Conservation (phyloP, 2,797 vertebrate species). For the Chloroceryle amazona region DNA sequence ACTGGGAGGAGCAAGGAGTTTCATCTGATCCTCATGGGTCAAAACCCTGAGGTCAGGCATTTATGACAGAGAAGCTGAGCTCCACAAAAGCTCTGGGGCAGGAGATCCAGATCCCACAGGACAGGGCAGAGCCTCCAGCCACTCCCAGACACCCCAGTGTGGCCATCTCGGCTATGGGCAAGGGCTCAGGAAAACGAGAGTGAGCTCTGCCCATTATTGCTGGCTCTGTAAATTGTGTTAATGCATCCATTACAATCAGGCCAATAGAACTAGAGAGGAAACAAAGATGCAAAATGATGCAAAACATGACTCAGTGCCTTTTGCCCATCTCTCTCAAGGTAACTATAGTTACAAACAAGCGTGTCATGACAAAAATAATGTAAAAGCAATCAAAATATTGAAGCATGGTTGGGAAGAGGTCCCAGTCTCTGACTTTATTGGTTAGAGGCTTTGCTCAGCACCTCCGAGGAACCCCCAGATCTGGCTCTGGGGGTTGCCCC, state of each 20-base stretch:
- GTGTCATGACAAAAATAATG: background rate
- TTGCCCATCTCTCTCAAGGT: background rate
- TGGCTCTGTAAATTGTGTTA: background rate
- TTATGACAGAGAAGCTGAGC: background rate
- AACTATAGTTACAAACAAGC: background rate
- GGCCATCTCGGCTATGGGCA: accelerated
- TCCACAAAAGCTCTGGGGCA: too few relatives aligned
- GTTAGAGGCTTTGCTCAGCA: background rate
- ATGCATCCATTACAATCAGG: background rate
- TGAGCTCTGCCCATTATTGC: background rate
- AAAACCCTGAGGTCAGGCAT: too few relatives aligned
- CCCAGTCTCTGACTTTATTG: background rate
- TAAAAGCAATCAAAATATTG: background rate
- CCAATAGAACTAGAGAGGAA: background rate
- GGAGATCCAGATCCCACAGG: background rate
- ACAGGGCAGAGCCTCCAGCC: background rate
- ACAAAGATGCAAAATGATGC: background rate
- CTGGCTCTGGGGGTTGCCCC: background rate
- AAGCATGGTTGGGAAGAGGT: background rate
- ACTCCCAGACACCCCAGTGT: accelerated
- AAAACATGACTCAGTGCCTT: background rate
- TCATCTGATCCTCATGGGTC: too few relatives aligned
- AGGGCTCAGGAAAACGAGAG: background rate
- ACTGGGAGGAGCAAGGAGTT: accelerated
- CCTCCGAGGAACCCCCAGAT: background rate